phyloP scores from a whole-genome alignment of 2,113 vertebrate genomes.

The Platysteira castanea region DNA sequence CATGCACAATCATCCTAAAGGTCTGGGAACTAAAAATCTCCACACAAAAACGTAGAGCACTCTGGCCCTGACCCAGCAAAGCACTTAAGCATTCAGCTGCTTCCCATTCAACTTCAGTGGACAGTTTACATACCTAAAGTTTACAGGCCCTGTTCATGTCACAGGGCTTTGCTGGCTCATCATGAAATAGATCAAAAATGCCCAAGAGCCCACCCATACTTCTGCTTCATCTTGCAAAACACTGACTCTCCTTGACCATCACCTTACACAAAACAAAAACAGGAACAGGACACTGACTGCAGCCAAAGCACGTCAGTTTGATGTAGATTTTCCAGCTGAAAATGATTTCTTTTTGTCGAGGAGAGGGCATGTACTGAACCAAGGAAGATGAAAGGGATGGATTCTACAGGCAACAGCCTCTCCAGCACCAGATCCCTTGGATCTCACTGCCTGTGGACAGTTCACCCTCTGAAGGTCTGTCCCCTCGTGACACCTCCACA shows the following conservation, averaged over 20 bases:
- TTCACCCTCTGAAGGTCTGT: background rate
- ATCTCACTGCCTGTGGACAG: background rate
- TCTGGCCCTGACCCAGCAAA: constrained; percentile 18
- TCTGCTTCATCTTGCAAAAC: background rate
- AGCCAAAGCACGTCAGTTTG: background rate
- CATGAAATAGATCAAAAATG: background rate
- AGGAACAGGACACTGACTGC: background rate
- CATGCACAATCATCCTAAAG: background rate
- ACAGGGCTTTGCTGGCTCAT: background rate
- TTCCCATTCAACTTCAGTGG: background rate
- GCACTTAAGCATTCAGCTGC: background rate
- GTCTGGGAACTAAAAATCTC: background rate
- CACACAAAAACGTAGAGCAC: background rate
- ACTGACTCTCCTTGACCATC: background rate
- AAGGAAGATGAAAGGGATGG: background rate
- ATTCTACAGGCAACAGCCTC: background rate
- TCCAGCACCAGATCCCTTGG: background rate
- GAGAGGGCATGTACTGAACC: background rate
- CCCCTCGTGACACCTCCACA: background rate
- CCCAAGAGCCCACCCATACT: background rate
- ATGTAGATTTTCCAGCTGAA: background rate
- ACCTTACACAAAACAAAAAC: background rate
- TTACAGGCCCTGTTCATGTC: background rate
- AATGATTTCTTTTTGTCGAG: background rate
- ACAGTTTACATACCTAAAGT: background rate